Evolutionary conservation across 2,888 invertebrate genomes (phyloP).

Genomic region (Tiliacea citrago): DNA sequence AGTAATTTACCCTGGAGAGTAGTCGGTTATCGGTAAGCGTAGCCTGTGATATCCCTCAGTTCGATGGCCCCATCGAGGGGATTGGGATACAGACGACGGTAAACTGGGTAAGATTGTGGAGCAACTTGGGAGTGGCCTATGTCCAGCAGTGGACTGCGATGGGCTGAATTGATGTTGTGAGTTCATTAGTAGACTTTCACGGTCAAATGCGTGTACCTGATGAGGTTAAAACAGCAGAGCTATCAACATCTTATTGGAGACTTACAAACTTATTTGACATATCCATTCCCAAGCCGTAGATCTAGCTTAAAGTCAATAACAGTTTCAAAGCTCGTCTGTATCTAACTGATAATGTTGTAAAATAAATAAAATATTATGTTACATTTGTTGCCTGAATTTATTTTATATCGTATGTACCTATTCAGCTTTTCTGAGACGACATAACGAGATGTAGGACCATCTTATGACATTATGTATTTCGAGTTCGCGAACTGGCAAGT

Average conservation of each 20-base stretch:
- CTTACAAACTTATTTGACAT: conserved; percentile 7
- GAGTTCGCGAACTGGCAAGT: conserved; percentile 53
- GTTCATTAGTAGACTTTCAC: too few species aligned
- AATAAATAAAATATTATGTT: not conserved
- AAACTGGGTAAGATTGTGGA: not conserved
- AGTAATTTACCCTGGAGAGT: too few species aligned
- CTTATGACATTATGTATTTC: not conserved
- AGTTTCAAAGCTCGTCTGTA: not conserved
- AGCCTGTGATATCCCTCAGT: not conserved
- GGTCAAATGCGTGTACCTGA: not conserved
- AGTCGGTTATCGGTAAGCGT: not conserved
- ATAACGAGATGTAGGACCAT: not conserved
- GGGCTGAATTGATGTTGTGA: not conserved
- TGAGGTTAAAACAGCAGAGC: not conserved
- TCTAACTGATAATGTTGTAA: conserved; percentile 1
- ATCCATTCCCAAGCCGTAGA: not conserved
- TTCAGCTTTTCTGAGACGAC: not conserved
- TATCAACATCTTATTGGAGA: not conserved
- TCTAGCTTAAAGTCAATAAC: conserved; percentile 1
- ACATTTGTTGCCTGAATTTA: not conserved
- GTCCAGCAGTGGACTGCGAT: not conserved
- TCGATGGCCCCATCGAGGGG: not conserved
- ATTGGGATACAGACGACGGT: not conserved
- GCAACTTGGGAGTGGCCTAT: not conserved
- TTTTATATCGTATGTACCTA: not conserved